These are phyloP conservation scores for Agrotis segetum DNA, from an alignment of 2,888 invertebrate genomes.

Conservation along the genomic window DNA sequence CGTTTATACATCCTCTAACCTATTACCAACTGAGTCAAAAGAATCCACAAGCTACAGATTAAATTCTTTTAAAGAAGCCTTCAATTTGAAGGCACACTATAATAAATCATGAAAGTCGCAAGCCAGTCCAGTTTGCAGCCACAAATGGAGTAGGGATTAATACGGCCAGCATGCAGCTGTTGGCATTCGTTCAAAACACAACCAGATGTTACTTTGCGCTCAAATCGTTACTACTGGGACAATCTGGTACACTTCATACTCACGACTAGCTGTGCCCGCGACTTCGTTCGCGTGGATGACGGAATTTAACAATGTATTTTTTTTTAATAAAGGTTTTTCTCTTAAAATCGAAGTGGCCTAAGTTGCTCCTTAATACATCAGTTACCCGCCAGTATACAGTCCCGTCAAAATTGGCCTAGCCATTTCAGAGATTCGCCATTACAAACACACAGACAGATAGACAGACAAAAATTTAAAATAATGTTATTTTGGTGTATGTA, in stretches of 20 bases:
- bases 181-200: conserved; percentile 81
- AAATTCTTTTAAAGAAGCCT: conserved; percentile 20
- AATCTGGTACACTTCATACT: conserved; percentile 35
- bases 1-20: neutral
- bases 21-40: conserved; percentile 7
- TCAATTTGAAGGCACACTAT: conserved; percentile 22
- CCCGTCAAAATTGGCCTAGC: too few species aligned
- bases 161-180: conserved; percentile 74
- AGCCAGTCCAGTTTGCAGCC: conserved; percentile 60
- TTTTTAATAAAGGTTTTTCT: too few species aligned
- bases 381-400: too few species aligned
- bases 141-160: conserved; percentile 75
- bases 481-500: too few species aligned
- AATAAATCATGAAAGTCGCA: conserved; percentile 50
- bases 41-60: conserved; percentile 45
- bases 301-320: too few species aligned
- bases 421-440: too few species aligned
- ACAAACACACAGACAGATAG: too few species aligned
- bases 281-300: too few species aligned
- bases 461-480: too few species aligned
- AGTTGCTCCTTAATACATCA: too few species aligned
- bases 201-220: conserved; percentile 60
- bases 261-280: neutral
- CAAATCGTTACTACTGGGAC: conserved; percentile 37
- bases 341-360: too few species aligned